These are phyloP conservation scores for Macrophya annulata DNA, from an alignment of 2,888 invertebrate species.

Conservation along the genomic window DNA sequence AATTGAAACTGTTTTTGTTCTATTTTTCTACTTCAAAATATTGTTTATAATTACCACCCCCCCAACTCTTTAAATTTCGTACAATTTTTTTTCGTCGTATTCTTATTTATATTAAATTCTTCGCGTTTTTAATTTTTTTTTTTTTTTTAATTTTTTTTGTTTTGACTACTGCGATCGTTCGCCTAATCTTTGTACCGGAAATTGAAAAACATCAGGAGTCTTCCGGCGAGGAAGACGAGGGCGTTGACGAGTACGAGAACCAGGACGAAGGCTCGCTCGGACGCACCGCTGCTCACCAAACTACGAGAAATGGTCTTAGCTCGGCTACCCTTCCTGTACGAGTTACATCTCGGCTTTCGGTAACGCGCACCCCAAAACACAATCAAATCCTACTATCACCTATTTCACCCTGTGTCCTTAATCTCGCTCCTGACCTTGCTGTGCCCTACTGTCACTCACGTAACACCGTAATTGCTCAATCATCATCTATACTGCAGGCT, in stretches of 20 bases:
- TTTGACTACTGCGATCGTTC: not conserved
- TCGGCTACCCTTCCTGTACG: constrained; percentile 78
- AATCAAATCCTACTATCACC: constrained; percentile 38
- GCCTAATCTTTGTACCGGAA: constrained; percentile 10
- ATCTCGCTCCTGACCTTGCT: constrained; percentile 28
- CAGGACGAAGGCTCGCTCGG: constrained; percentile 75
- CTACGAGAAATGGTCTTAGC: constrained; percentile 76
- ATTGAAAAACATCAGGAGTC: constrained; percentile 71
- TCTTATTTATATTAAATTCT: not conserved
- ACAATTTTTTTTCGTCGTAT: not conserved
- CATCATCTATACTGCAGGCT: constrained; percentile 22
- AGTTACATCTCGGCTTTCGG: constrained; percentile 76
- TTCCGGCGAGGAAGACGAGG: constrained; percentile 77
- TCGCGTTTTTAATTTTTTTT: not conserved
- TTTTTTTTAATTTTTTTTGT: not conserved
- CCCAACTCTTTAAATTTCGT: not conserved
- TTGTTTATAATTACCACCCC: not conserved
- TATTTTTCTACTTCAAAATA: constrained; percentile 37
- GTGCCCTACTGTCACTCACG: constrained; percentile 37
- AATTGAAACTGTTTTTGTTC: constrained; percentile 22
- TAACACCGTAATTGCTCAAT: constrained; percentile 42
- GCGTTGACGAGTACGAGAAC: constrained; percentile 77
- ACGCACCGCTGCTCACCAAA: constrained; percentile 73
- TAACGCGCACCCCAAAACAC: constrained; percentile 69
- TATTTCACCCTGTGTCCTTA: constrained; percentile 33